Percentiles rank a stretch among this genome's conserved stretches.
phyloP scores from a whole-genome alignment of 2,113 vertebrate genomes.

The Atherinomorus stipes region DNA sequence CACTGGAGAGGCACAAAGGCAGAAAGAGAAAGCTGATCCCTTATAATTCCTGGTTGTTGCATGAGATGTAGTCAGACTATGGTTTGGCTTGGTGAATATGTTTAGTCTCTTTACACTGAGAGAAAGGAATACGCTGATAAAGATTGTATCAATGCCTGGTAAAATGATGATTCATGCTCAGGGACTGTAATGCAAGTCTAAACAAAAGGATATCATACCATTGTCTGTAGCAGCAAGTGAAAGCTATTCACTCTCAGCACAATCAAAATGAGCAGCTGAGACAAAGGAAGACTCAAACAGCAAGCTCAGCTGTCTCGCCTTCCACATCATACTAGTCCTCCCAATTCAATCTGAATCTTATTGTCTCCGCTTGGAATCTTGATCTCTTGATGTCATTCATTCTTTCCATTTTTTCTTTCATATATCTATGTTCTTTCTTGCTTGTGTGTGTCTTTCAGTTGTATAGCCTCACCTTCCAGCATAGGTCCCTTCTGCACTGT shows the following conservation, averaged over 20 bases:
- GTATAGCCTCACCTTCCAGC: slow-evolving; percentile 24
- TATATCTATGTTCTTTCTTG: slow-evolving; percentile 13
- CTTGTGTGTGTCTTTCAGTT: slow-evolving; percentile 20
- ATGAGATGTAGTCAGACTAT: slow-evolving; percentile 15
- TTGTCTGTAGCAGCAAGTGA: slow-evolving; percentile 54
- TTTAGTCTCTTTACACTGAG: slow-evolving; percentile 25
- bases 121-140: slow-evolving; percentile 29
- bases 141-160: slow-evolving; percentile 42
- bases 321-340: slow-evolving; percentile 42
- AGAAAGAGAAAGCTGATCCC: slow-evolving; percentile 43
- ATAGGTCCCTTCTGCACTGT: slow-evolving; percentile 26
- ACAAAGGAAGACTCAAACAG: slow-evolving; percentile 55
- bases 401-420: slow-evolving; percentile 16
- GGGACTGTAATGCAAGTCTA: slow-evolving; percentile 30
- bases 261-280: slow-evolving; percentile 38
- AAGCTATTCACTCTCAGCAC: slow-evolving; percentile 35
- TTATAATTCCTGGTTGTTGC: slow-evolving; percentile 40
- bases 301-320: slow-evolving; percentile 55
- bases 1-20: slow-evolving; percentile 57
- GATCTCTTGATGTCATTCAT: slow-evolving; percentile 17
- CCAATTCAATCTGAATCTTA: slow-evolving; percentile 29
- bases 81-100: slow-evolving; percentile 19
- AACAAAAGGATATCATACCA: slow-evolving; percentile 51
- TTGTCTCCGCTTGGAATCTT: slow-evolving; percentile 27
- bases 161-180: slow-evolving; percentile 47